A percentile compares a stretch with the other conserved stretches of the same genome.
phyloP scores from a whole-genome alignment of 2,888 invertebrate genomes.

The Lycia hirtaria region DNA sequence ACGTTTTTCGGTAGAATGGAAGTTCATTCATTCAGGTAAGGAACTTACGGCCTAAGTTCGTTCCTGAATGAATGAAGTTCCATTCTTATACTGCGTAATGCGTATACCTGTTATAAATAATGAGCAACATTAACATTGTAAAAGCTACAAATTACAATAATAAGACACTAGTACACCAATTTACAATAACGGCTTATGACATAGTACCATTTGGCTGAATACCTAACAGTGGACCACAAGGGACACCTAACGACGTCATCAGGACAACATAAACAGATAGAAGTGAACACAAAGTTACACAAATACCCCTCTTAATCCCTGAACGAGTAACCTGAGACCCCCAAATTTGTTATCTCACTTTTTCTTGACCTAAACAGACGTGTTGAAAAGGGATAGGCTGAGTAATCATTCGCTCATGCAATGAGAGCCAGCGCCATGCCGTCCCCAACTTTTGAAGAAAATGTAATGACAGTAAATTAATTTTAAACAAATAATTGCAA shows the following conservation, averaged over 20 bases:
- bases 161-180: not conserved
- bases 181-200: slow-evolving; percentile 9
- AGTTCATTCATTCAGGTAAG: too few species aligned
- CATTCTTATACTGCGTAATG: too few species aligned
- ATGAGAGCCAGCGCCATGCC: slow-evolving; percentile 27
- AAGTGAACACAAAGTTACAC: slow-evolving; percentile 41
- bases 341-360: slow-evolving; percentile 24
- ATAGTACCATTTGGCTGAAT: slow-evolving; percentile 15
- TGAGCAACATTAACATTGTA: not conserved
- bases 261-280: slow-evolving; percentile 42
- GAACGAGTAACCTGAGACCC: slow-evolving; percentile 36
- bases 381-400: slow-evolving; percentile 29
- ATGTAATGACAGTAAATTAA: slow-evolving; percentile 15
- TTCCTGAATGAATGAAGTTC: too few species aligned
- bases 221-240: slow-evolving; percentile 30
- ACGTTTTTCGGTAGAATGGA: too few species aligned
- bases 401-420: slow-evolving; percentile 31
- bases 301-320: slow-evolving; percentile 42
- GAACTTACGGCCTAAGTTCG: too few species aligned
- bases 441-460: slow-evolving; percentile 27
- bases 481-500: not conserved
- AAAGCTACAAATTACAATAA: not conserved
- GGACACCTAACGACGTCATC: slow-evolving; percentile 39
- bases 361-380: slow-evolving; percentile 13
- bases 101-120: too few species aligned